Conservation (phyloP, 2,888 invertebrate genomes). For the Arctia plantaginis region DNA sequence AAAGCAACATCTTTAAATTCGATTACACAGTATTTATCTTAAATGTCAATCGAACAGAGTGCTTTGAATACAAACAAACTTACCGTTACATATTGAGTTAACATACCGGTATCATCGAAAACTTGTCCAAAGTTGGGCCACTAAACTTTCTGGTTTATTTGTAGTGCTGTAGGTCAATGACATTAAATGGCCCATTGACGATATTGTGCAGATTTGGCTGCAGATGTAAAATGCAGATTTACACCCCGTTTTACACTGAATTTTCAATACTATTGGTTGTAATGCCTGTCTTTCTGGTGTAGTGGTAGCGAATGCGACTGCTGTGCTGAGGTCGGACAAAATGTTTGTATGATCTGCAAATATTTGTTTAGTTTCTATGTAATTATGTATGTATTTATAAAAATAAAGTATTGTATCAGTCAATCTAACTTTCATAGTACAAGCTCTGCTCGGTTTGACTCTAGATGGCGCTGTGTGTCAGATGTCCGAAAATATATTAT, state of each 20-base stretch:
- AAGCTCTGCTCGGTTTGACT: too few relatives aligned
- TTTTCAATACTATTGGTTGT: not conserved
- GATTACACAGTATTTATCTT: slow-evolving; percentile 9
- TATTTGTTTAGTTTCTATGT: too few relatives aligned
- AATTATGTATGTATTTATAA: too few relatives aligned
- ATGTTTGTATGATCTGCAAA: too few relatives aligned
- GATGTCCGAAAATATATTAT: too few relatives aligned
- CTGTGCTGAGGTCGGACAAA: too few relatives aligned
- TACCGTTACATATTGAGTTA: slow-evolving; percentile 47
- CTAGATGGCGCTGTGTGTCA: too few relatives aligned
- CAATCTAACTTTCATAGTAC: too few relatives aligned
- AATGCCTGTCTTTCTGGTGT: too few relatives aligned
- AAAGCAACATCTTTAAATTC: not conserved
- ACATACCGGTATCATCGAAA: slow-evolving; percentile 54
- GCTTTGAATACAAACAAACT: slow-evolving; percentile 36
- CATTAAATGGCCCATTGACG: not conserved
- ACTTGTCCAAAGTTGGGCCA: slow-evolving; percentile 50
- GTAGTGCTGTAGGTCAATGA: slow-evolving; percentile 32
- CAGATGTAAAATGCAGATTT: too few relatives aligned
- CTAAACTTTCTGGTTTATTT: slow-evolving; percentile 34
- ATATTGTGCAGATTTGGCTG: not conserved
- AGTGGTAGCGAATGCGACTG: too few relatives aligned
- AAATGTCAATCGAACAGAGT: slow-evolving; percentile 22
- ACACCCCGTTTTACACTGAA: not conserved
- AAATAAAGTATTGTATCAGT: too few relatives aligned